A percentile compares a stretch with the other conserved stretches of the same genome.
phyloP scores from a whole-genome alignment of 2,113 vertebrate genomes.

The Stictonetta naevosa region DNA sequence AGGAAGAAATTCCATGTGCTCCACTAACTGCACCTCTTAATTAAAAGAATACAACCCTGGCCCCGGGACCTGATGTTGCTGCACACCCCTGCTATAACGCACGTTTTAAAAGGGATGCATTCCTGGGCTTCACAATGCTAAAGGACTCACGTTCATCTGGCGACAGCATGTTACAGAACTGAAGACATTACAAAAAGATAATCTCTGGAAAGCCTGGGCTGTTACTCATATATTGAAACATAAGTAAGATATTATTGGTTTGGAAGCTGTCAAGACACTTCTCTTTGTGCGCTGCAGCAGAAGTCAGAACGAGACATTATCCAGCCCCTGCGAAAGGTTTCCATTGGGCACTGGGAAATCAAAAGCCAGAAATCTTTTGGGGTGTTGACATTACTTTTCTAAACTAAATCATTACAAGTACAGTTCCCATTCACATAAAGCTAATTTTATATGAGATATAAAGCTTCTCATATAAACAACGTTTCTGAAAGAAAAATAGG shows the following conservation, averaged over 20 bases:
- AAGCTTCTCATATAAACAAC: constrained; percentile 29
- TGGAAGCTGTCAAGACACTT: constrained; percentile 54
- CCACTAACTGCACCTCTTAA: constrained; percentile 25
- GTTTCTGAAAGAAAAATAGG: background rate
- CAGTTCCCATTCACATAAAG: constrained; percentile 24
- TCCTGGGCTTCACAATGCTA: background rate
- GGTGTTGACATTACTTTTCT: constrained; percentile 31
- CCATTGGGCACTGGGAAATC: constrained; percentile 24
- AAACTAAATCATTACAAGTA: constrained; percentile 34
- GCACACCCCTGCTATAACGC: background rate
- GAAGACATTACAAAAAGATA: background rate
- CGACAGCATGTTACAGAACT: constrained; percentile 24
- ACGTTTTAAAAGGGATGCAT: background rate
- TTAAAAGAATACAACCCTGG: constrained; percentile 9
- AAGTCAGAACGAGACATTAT: background rate
- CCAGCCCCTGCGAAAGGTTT: constrained; percentile 20
- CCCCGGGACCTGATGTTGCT: background rate
- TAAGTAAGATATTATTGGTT: constrained; percentile 64
- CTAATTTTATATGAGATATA: constrained; percentile 45
- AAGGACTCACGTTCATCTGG: constrained; percentile 47
- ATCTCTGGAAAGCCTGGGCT: constrained; percentile 33
- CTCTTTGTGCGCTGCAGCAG: constrained; percentile 1
- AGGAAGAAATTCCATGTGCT: constrained; percentile 27
- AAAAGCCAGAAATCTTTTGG: constrained; percentile 32
- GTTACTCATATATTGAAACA: constrained; percentile 47